Evolutionary conservation across 2,888 invertebrate species (phyloP), one percentile per base, ranked within the genome.

Genomic region (Drosophila anceps): DNA sequence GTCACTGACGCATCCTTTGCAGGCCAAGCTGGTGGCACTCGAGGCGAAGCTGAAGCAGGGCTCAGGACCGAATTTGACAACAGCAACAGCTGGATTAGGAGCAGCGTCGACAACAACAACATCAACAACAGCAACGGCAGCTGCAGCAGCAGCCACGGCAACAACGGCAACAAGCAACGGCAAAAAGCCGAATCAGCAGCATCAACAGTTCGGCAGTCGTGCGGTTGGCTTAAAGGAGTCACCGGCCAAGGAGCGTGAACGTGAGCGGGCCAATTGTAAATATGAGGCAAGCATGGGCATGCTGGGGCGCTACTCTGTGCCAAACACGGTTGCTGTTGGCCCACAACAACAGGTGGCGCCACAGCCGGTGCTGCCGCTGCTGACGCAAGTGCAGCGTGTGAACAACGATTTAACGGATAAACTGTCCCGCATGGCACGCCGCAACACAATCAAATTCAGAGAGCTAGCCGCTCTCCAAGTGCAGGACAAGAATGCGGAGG

Each of bases 401-500:
- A 78, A 71, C 29, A 53, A 64, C 12, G 76, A 81, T 39, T 3
- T 75, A 24, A 63, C 70, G 9, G 85, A 86, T 0, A 78, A 68
- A 3, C 7, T 79, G 8, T 39, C 66, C 3, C 73, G 81, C 9
- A 35, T 76, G 8, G 37, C 76, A 0, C 75, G 79, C 20, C 82
- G 69, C 44, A 91, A 75, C 5, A 67, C 69, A 12, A 41, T 75
- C 1, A 90, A 85, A 5, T 68, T 76, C 4, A 10, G 53, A 3
- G 88, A 85, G 9, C 12, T 90, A 2, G 37, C 75, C 0, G 29
- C 73, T 0, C 15, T 88, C 24, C 76, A 90, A 15, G 39, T 69
- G 50, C 76, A 76, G 48, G 86, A 87, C 12, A 87, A 88, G 58
- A 87, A 87, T 46, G 61, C 76, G 18, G 93, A 93, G 75, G 92